phyloP scores from a whole-genome alignment of 2,113 vertebrate species.

The Cyanistes caeruleus region DNA sequence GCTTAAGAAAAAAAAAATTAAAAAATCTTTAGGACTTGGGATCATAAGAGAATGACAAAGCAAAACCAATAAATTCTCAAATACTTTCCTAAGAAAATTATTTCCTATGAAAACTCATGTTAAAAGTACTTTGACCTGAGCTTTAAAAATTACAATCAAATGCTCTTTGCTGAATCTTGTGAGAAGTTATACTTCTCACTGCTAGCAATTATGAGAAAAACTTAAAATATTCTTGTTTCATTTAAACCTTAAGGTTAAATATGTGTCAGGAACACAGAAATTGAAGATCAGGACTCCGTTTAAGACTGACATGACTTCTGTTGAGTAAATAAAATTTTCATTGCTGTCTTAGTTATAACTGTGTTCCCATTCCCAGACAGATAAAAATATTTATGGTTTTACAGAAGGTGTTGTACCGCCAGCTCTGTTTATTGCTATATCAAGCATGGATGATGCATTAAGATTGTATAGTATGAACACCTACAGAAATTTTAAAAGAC shows the following conservation, averaged over 20 bases:
- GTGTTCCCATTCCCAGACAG: background rate
- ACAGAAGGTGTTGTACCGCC: background rate
- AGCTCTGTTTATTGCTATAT: background rate
- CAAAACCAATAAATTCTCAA: background rate
- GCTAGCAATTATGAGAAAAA: background rate
- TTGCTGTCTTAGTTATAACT: background rate
- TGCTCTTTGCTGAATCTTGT: background rate
- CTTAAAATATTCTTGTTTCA: background rate
- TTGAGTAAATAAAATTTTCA: slow-evolving; percentile 14
- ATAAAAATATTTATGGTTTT: slow-evolving; percentile 6
- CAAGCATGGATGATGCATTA: background rate
- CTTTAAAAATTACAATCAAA: background rate
- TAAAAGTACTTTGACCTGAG: background rate
- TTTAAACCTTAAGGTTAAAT: background rate
- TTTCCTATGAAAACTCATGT: background rate
- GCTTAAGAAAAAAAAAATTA: background rate
- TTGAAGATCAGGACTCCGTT: background rate
- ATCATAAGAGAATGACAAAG: background rate
- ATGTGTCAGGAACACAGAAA: background rate
- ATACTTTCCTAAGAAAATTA: background rate
- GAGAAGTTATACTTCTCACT: background rate
- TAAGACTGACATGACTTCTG: background rate
- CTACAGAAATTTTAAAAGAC: background rate
- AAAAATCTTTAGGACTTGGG: background rate
- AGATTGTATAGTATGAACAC: background rate